Percentiles rank a stretch among this genome's conserved stretches.
These are phyloP conservation scores for Rhinichthys klamathensis DNA, from an alignment of 2,113 vertebrate genomes.

Conservation along the genomic window DNA sequence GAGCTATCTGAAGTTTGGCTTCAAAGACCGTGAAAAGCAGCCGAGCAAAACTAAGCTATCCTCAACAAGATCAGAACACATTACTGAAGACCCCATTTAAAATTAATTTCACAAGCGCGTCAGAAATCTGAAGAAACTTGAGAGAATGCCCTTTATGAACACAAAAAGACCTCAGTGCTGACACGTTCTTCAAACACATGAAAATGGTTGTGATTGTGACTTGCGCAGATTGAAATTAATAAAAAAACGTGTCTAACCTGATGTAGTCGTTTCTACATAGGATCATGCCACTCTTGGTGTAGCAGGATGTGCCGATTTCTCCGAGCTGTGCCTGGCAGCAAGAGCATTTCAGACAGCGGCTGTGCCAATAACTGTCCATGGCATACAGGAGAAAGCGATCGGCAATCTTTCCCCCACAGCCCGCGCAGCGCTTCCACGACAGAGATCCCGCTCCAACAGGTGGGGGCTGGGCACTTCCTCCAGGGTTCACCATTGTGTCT, in stretches of 20 bases:
- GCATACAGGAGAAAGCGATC: constrained; percentile 98
- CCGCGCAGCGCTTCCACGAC: constrained; percentile 96
- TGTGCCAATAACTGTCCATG: constrained; percentile 99
- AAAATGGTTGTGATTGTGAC: not conserved
- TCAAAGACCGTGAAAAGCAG: constrained; percentile 29
- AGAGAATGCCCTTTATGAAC: not conserved
- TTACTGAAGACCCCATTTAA: not conserved
- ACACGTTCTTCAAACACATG: not conserved
- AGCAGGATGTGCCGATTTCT: constrained; percentile 98
- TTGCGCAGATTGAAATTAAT: not conserved
- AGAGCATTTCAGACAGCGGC: constrained; percentile 97
- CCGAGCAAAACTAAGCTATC: constrained; percentile 21
- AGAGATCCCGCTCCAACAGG: constrained; percentile 90
- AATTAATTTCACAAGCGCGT: not conserved
- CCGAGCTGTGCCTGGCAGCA: constrained; percentile 99
- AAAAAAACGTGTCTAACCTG: constrained; percentile 80
- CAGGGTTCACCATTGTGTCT: constrained; percentile 94
- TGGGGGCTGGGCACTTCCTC: constrained; percentile 92
- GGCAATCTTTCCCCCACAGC: constrained; percentile 96
- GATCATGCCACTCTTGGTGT: constrained; percentile 99
- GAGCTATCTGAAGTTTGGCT: constrained; percentile 18
- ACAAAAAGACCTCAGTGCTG: not conserved
- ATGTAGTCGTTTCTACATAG: constrained; percentile 99
- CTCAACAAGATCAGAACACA: constrained; percentile 1
- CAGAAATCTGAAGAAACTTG: not conserved